Conservation (phyloP, 2,797 vertebrate genomes). For the Spea hammondii region DNA sequence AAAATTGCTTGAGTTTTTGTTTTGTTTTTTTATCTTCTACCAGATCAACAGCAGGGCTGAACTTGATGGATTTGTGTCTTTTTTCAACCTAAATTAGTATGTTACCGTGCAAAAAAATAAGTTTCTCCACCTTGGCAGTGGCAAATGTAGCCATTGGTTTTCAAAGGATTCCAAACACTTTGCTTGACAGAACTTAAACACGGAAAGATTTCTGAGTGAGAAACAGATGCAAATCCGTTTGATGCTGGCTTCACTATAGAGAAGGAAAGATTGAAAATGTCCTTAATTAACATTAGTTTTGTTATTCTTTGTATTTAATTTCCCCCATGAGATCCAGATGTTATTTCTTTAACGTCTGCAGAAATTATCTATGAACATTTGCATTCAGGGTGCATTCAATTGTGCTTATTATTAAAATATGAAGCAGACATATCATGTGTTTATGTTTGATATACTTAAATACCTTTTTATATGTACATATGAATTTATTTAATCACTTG, state of each 20-base stretch:
- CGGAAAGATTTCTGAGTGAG: slow-evolving; percentile 5
- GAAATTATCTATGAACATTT: neutral
- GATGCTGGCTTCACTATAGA: slow-evolving; percentile 8
- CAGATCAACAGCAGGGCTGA: no score
- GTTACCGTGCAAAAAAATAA: no score
- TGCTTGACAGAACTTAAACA: no score
- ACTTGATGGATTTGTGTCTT: no score
- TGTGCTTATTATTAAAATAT: neutral
- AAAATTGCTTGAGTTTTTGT: no score
- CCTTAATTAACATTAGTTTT: slow-evolving; percentile 24
- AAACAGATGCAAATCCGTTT: slow-evolving; percentile 19
- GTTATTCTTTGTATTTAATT: slow-evolving; percentile 29
- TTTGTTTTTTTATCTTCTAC: no score
- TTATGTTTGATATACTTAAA: neutral
- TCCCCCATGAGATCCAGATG: slow-evolving; percentile 33
- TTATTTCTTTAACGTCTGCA: slow-evolving; percentile 28
- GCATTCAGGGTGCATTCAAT: neutral
- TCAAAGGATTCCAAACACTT: no score
- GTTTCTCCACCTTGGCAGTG: no score
- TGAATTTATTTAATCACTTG: neutral
- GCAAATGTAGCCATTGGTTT: no score
- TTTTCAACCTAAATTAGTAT: no score
- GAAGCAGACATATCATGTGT: neutral
- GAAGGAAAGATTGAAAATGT: slow-evolving; percentile 32
- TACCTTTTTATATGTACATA: neutral